Evolutionary conservation across 2,113 vertebrate species (phyloP).

Genomic region (Bufo bufo): DNA sequence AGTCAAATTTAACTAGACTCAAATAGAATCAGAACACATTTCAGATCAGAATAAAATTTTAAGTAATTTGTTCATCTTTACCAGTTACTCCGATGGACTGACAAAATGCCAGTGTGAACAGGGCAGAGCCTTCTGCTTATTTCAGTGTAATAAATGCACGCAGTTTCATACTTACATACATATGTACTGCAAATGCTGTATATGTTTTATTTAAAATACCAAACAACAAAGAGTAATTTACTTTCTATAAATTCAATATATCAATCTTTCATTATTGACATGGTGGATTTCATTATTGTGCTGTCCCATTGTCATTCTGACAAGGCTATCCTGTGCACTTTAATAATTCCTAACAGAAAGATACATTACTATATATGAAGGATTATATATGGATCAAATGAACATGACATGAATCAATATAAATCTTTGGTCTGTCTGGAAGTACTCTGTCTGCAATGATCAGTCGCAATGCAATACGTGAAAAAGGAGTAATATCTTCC

Average conservation of each 20-base stretch:
- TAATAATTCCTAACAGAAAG: slow-evolving; percentile 61
- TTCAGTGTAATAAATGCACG: too few species aligned
- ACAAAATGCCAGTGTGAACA: too few species aligned
- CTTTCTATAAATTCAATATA: not conserved
- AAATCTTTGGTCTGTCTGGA: slow-evolving; percentile 62
- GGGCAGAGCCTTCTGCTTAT: too few species aligned
- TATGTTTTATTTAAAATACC: not conserved
- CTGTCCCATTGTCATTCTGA: slow-evolving; percentile 17
- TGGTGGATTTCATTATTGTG: not conserved
- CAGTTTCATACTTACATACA: too few species aligned
- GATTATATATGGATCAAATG: slow-evolving; percentile 73
- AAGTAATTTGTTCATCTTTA: too few species aligned
- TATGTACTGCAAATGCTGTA: not conserved
- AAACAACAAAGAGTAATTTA: not conserved
- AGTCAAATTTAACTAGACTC: too few species aligned
- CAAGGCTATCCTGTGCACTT: slow-evolving; percentile 14
- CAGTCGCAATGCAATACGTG: slow-evolving; percentile 67
- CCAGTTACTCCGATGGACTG: too few species aligned
- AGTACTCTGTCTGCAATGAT: slow-evolving; percentile 65
- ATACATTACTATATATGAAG: slow-evolving; percentile 61
- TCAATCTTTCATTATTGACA: not conserved
- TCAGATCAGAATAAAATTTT: too few species aligned
- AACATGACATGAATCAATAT: slow-evolving; percentile 73
- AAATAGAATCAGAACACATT: too few species aligned
- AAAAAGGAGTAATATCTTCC: slow-evolving; percentile 74